phyloP scores from a whole-genome alignment of 2,888 invertebrate species.

The Tridacna crocea region DNA sequence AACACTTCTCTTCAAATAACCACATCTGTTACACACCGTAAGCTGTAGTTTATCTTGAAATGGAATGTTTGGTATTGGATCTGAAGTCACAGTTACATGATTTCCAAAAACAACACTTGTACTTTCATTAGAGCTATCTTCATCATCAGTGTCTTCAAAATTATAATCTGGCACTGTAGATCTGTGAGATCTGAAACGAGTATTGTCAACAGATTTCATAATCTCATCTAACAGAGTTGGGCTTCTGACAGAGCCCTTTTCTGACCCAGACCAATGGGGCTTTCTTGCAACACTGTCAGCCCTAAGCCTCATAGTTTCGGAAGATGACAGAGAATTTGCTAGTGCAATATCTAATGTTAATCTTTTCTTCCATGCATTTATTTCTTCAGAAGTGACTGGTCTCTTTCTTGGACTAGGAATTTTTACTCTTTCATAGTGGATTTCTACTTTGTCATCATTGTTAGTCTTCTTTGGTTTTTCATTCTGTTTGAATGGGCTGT shows the following conservation, averaged over 20 bases:
- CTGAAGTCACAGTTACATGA: slow-evolving; percentile 40
- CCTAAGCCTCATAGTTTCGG: slow-evolving; percentile 17
- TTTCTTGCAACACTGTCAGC: slow-evolving; percentile 26
- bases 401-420: slow-evolving; percentile 38
- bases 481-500: slow-evolving; percentile 55
- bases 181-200: slow-evolving; percentile 32
- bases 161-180: slow-evolving; percentile 7
- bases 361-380: slow-evolving; percentile 43
- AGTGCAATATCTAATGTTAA: slow-evolving; percentile 37
- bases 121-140: slow-evolving; percentile 46
- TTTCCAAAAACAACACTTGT: slow-evolving; percentile 35
- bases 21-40: slow-evolving; percentile 7
- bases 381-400: slow-evolving; percentile 43
- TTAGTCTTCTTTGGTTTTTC: slow-evolving; percentile 31
- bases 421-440: slow-evolving; percentile 54
- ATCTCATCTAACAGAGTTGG: slow-evolving; percentile 60
- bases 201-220: slow-evolving; percentile 55
- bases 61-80: not conserved
- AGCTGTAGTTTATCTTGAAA: not conserved
- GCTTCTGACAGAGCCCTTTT: slow-evolving; percentile 22
- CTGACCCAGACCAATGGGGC: slow-evolving; percentile 16
- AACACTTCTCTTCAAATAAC: not conserved
- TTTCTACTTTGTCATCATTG: slow-evolving; percentile 38
- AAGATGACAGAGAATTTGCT: not conserved
- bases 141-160: slow-evolving; percentile 41